phyloP scores from a whole-genome alignment of 1,140 invertebrate genomes.

The Cyrtorhinus lividipennis region DNA sequence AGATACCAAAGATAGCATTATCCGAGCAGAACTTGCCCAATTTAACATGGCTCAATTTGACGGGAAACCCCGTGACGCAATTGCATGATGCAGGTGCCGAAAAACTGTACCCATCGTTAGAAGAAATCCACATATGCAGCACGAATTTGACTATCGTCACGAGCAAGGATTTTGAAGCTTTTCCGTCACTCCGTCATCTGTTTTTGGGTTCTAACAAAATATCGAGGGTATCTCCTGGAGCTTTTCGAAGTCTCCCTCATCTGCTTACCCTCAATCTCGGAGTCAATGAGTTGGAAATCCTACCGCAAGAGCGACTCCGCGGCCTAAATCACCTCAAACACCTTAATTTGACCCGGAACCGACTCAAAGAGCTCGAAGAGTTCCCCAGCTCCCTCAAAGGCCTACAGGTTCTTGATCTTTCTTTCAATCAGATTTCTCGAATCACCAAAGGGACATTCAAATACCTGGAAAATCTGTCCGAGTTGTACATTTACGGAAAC shows the following conservation, averaged over 20 bases:
- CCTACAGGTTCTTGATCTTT: slow-evolving; percentile 64
- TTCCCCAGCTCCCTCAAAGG: slow-evolving; percentile 62
- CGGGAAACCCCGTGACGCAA: slow-evolving; percentile 58
- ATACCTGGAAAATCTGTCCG: slow-evolving; percentile 53
- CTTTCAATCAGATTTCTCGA: slow-evolving; percentile 64
- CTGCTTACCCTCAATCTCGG: slow-evolving; percentile 69
- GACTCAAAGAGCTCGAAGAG: slow-evolving; percentile 63
- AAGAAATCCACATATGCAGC: slow-evolving; percentile 62
- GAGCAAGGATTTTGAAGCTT: slow-evolving; percentile 76
- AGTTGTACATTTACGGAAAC: slow-evolving; percentile 66
- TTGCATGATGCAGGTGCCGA: slow-evolving; percentile 47
- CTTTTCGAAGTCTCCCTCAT: slow-evolving; percentile 59
- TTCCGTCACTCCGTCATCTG: slow-evolving; percentile 58
- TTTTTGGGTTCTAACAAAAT: slow-evolving; percentile 61
- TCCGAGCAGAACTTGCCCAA: slow-evolving; percentile 56
- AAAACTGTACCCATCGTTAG: slow-evolving; percentile 32
- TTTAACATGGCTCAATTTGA: slow-evolving; percentile 60
- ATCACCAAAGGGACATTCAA: slow-evolving; percentile 61
- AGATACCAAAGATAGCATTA: slow-evolving; percentile 63
- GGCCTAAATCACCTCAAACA: slow-evolving; percentile 54
- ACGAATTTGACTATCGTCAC: slow-evolving; percentile 75
- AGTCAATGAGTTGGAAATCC: slow-evolving; percentile 63
- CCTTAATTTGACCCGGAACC: slow-evolving; percentile 71
- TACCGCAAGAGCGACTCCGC: slow-evolving; percentile 70
- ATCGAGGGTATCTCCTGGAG: slow-evolving; percentile 63